Conservation (phyloP, 2,113 vertebrate species). For the Arvicanthis niloticus region DNA sequence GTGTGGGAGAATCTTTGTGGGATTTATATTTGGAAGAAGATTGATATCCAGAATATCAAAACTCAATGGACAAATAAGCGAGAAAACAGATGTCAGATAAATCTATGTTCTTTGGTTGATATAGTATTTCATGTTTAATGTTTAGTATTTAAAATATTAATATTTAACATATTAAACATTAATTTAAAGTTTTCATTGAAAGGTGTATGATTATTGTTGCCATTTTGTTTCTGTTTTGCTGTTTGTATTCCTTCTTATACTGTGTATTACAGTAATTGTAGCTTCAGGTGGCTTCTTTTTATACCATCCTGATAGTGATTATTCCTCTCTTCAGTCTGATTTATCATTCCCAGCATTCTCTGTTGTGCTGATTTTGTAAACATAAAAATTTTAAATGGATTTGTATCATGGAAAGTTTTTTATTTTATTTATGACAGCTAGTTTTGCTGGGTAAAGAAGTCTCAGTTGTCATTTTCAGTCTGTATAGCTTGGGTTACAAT, state of each 20-base stretch:
- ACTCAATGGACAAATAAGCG: neutral
- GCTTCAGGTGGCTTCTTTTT: neutral
- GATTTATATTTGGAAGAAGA: neutral
- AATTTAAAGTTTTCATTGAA: neutral
- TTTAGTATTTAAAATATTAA: too few species aligned
- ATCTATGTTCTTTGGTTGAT: neutral
- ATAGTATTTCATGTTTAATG: too few species aligned
- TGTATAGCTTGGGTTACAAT: neutral
- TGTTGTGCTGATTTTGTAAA: too few species aligned
- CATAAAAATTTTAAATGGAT: neutral
- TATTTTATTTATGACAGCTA: neutral
- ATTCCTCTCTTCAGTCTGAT: too few species aligned
- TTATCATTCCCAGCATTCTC: too few species aligned
- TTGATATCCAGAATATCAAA: neutral
- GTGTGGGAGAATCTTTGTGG: neutral
- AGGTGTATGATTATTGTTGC: neutral
- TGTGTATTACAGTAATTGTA: neutral
- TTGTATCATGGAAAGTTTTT: neutral
- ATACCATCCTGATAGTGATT: neutral
- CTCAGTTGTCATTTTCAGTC: neutral
- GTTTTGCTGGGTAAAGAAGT: neutral
- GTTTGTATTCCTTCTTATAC: neutral
- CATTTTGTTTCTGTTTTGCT: neutral
- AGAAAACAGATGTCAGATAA: neutral
- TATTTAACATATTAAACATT: too few species aligned